Evolutionary conservation across 2,797 vertebrate species (phyloP), one percentile per base, ranked within the genome.

Genomic region (Alauda arvensis): DNA sequence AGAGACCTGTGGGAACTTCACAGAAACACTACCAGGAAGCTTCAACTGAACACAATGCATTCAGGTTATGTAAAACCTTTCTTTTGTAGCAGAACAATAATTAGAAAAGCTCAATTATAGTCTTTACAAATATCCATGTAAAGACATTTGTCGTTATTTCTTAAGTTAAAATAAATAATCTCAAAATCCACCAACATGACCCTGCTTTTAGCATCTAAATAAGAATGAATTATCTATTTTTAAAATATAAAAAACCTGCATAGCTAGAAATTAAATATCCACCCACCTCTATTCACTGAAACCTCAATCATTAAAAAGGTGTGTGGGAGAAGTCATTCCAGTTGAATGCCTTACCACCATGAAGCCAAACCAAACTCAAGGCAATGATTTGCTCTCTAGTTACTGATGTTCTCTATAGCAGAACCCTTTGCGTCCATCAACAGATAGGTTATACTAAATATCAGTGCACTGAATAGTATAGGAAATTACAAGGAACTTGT

Each of bases 91-190:
- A 70, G 74, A 92, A 77, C 0, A 3, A 19, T 78, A 66, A 90
- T 67, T 78, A 79, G 31, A 83, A 90, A 89, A 76, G 55, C 12
- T 77, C 10, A 74, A 3, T 74, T 81, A 86, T 13, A 12, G 45
- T 60, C 46, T 87, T 86, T 68, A n/a, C 25, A 89, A 92, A 84
- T 70, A 81, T 5, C n/a, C 15, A 34, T 78, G 13, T 69, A 72
- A 80, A 70, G 34, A n/a, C 14, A 63, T 75, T 77, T 72, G 48
- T 57, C 74, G 77, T 25, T 16, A 85, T 45, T 72, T 60, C 42
- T 90, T 76, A 78, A 78, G 26, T 31, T 83, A 77, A 76, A 90
- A 90, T 85, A 88, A 86, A 56, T 69, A 91, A 80, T 39, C 42
- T 69, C 6, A 2, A 70, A 93, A 81, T 63, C 31, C 3, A 5